Percentiles rank a stretch among this genome's conserved stretches.
Conservation (phyloP, 2,797 vertebrate species). For the Falco novaeseelandiae region DNA sequence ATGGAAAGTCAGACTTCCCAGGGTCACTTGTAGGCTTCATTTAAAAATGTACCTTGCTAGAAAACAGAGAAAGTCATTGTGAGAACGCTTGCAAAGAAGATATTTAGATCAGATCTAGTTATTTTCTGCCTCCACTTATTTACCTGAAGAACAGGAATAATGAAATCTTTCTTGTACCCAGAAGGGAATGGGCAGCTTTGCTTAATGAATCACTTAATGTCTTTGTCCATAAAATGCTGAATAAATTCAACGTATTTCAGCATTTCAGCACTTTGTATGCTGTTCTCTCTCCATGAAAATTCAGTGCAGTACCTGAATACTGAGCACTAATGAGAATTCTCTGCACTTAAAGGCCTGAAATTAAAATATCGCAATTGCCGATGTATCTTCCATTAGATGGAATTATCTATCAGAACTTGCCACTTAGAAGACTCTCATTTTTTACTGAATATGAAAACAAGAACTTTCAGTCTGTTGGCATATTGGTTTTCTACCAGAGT, state of each 20-base stretch:
- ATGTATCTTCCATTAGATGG: slow-evolving; percentile 44
- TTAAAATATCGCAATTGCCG: slow-evolving; percentile 36
- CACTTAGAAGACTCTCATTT: slow-evolving; percentile 9
- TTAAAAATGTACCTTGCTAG: slow-evolving; percentile 10
- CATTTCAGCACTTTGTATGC: background rate
- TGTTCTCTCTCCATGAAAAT: slow-evolving; percentile 20
- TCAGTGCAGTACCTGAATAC: slow-evolving; percentile 13
- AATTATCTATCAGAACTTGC: slow-evolving; percentile 62
- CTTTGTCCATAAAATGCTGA: slow-evolving; percentile 1
- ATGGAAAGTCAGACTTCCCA: background rate
- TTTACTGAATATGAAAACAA: slow-evolving; percentile 30
- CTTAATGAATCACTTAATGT: slow-evolving; percentile 9
- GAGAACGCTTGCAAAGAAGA: background rate
- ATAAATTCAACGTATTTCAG: background rate
- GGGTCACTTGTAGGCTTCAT: background rate
- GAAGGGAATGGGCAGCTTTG: background rate
- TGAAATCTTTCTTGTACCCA: background rate
- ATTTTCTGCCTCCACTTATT: background rate
- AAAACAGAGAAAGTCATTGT: background rate
- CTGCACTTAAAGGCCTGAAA: slow-evolving; percentile 44
- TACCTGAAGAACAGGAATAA: background rate
- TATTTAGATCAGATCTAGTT: background rate
- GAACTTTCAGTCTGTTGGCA: background rate
- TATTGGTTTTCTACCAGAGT: background rate
- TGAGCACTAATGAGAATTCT: slow-evolving; percentile 41